These are phyloP conservation scores for Polydrusus cervinus DNA, from an alignment of 2,888 invertebrate species.

Conservation along the genomic window DNA sequence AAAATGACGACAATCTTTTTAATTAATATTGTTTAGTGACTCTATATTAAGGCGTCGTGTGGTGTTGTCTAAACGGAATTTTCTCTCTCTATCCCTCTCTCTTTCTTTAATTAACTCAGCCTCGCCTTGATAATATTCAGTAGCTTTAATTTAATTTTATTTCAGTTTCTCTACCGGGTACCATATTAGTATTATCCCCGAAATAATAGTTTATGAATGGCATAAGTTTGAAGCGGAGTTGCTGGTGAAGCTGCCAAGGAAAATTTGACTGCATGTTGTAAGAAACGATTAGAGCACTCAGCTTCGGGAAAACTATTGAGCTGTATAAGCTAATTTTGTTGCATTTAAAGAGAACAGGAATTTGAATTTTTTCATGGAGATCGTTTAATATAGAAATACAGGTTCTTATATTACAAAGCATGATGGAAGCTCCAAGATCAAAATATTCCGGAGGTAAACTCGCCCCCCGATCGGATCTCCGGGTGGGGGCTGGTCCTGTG, in stretches of 20 bases:
- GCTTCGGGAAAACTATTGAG: background rate
- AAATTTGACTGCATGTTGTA: background rate
- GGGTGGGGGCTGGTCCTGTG: too few species aligned
- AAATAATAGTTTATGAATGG: constrained; percentile 24
- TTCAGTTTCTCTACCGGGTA: constrained; percentile 58
- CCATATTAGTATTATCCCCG: constrained; percentile 20
- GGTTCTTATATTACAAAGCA: too few species aligned
- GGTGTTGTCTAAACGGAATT: constrained; percentile 41
- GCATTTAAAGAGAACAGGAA: background rate
- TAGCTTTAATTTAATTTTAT: constrained; percentile 59
- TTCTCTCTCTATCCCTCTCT: constrained; percentile 51
- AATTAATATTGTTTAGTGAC: background rate
- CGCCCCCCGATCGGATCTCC: too few species aligned
- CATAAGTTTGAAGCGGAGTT: background rate
- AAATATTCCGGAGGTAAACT: too few species aligned
- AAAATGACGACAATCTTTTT: background rate
- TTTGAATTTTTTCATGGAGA: too few species aligned
- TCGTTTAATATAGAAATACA: too few species aligned
- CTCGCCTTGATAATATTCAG: constrained; percentile 57
- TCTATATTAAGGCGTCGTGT: background rate
- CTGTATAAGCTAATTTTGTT: background rate
- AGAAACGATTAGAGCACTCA: background rate
- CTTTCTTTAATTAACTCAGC: constrained; percentile 57
- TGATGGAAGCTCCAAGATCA: too few species aligned
- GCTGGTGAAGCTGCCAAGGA: background rate